A percentile compares a stretch with the other conserved stretches of the same genome.
These are phyloP conservation scores for Suillia variegata DNA, from an alignment of 2,888 invertebrate genomes.

Conservation along the genomic window DNA sequence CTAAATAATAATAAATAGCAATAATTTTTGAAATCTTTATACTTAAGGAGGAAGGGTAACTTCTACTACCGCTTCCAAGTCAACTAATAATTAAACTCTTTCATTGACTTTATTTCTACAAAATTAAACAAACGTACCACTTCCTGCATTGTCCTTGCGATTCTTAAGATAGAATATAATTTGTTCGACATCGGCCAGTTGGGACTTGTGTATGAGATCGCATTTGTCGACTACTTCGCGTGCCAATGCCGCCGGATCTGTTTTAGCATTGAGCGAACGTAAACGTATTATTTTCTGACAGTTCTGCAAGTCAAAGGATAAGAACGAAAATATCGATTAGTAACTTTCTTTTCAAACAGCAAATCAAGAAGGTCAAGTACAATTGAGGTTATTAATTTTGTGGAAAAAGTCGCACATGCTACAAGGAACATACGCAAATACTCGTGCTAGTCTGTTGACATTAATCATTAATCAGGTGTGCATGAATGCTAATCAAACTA, in stretches of 20 bases:
- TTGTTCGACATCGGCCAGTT: conserved; percentile 84
- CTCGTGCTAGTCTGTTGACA: too few relatives aligned
- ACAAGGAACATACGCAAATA: too few relatives aligned
- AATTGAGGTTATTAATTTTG: too few relatives aligned
- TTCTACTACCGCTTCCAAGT: too few relatives aligned
- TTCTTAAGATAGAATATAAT: conserved; percentile 85
- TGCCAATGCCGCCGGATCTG: conserved; percentile 79
- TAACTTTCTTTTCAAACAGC: not conserved
- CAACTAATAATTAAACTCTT: not conserved
- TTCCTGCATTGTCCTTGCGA: conserved; percentile 65
- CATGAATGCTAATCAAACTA: too few relatives aligned
- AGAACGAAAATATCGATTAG: not conserved
- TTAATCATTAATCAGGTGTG: too few relatives aligned
- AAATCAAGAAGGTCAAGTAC: too few relatives aligned
- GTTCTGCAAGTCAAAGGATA: conserved; percentile 62
- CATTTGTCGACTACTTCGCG: conserved; percentile 86
- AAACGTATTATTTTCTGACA: conserved; percentile 83
- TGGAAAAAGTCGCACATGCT: too few relatives aligned
- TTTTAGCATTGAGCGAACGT: conserved; percentile 77
- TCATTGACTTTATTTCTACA: not conserved
- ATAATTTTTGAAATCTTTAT: not conserved
- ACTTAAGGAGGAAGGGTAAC: not conserved
- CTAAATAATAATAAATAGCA: conserved; percentile 31
- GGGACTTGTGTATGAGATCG: conserved; percentile 80
- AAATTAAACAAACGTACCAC: conserved; percentile 37